Conservation (phyloP, 2,797 vertebrate species). For the Pangasius macronema region DNA sequence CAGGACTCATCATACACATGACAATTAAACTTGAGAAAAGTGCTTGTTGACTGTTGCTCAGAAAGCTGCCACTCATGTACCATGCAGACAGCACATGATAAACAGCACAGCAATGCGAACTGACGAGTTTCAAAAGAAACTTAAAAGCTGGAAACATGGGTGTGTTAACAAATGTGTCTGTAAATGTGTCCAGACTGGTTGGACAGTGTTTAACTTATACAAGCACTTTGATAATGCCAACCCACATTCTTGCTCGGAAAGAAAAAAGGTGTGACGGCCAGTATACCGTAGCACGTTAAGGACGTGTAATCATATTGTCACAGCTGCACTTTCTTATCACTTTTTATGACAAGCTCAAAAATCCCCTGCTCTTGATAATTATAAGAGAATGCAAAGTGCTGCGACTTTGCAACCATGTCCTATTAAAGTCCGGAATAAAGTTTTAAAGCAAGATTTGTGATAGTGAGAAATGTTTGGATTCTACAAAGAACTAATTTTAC, state of each 20-base stretch:
- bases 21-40: background rate
- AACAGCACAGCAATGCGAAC: conserved; percentile 15
- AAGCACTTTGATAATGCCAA: background rate
- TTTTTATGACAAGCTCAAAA: background rate
- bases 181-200: background rate
- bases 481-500: too few relatives aligned
- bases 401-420: background rate
- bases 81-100: background rate
- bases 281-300: background rate
- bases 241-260: background rate
- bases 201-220: background rate
- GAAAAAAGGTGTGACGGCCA: background rate
- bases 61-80: background rate
- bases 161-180: background rate
- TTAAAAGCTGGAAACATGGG: background rate
- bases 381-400: background rate
- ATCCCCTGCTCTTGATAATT: background rate
- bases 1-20: background rate
- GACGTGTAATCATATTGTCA: background rate
- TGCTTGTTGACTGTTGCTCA: background rate
- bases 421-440: background rate
- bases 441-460: too few relatives aligned
- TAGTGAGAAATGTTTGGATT: too few relatives aligned
- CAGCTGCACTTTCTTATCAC: background rate
- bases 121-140: background rate